phyloP scores from a whole-genome alignment of 2,113 vertebrate species.

The Odocoileus virginianus region DNA sequence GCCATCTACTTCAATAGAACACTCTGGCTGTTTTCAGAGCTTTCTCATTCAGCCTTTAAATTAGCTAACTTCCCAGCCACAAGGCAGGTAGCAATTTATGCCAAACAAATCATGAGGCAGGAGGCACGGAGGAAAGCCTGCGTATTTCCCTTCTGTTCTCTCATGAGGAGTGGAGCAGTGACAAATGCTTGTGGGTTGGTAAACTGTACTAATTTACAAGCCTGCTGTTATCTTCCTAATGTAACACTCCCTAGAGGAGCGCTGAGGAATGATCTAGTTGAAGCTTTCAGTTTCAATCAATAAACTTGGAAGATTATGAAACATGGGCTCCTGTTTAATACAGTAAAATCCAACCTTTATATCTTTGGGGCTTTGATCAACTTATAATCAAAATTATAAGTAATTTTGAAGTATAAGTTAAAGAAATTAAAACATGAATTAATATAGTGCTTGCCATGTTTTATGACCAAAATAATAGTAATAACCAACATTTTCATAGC shows the following conservation, averaged over 20 bases:
- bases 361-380: background rate
- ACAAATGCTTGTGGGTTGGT: constrained; percentile 53
- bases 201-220: constrained; percentile 68
- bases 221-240: constrained; percentile 61
- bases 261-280: constrained; percentile 39
- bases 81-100: constrained; percentile 69
- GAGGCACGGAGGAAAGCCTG: constrained; percentile 43
- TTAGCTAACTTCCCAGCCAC: constrained; percentile 67
- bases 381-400: background rate
- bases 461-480: constrained; percentile 8
- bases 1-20: constrained; percentile 54
- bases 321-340: background rate
- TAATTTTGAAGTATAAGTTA: constrained; percentile 28
- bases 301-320: constrained; percentile 57
- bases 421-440: constrained; percentile 50
- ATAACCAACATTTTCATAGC: background rate
- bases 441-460: background rate
- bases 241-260: constrained; percentile 56
- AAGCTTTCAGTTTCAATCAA: constrained; percentile 64
- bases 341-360: background rate
- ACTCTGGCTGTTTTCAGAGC: constrained; percentile 36
- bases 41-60: constrained; percentile 65
- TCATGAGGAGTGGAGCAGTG: constrained; percentile 12
- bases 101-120: constrained; percentile 64
- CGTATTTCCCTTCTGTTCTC: constrained; percentile 53